phyloP scores from a whole-genome alignment of 2,888 invertebrate genomes.

The Coenonympha arcania region DNA sequence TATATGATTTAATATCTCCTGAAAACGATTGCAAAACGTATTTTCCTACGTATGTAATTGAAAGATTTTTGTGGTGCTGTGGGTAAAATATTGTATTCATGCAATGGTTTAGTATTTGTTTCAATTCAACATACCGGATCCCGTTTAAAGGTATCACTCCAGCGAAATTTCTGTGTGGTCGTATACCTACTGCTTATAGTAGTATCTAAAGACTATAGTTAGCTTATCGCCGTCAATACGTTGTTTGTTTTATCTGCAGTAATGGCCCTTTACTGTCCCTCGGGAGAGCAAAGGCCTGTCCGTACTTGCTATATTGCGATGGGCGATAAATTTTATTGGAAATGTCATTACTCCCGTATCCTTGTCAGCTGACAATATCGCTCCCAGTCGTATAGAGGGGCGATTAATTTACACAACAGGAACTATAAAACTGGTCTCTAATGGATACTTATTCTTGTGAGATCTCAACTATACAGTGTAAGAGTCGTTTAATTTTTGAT shows the following conservation, averaged over 20 bases:
- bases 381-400: slow-evolving; percentile 18
- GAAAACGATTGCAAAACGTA: too few species aligned
- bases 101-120: too few species aligned
- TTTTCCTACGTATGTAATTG: too few species aligned
- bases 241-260: slow-evolving; percentile 24
- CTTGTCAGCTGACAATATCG: slow-evolving; percentile 22
- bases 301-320: slow-evolving; percentile 24
- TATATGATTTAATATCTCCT: too few species aligned
- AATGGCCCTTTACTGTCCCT: slow-evolving; percentile 27
- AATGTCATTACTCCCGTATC: slow-evolving; percentile 29
- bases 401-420: slow-evolving; percentile 17
- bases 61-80: too few species aligned
- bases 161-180: slow-evolving; percentile 20
- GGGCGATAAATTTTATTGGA: slow-evolving; percentile 28
- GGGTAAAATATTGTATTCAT: too few species aligned
- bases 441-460: not conserved
- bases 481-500: not conserved
- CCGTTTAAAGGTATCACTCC: not conserved
- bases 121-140: too few species aligned
- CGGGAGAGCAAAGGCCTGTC: slow-evolving; percentile 27
- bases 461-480: not conserved
- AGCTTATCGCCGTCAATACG: slow-evolving; percentile 15
- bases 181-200: too few species aligned
- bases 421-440: slow-evolving; percentile 1
- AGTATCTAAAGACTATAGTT: slow-evolving; percentile 9